Conservation (phyloP, 2,113 vertebrate genomes). For the Anser brachyrhynchus region DNA sequence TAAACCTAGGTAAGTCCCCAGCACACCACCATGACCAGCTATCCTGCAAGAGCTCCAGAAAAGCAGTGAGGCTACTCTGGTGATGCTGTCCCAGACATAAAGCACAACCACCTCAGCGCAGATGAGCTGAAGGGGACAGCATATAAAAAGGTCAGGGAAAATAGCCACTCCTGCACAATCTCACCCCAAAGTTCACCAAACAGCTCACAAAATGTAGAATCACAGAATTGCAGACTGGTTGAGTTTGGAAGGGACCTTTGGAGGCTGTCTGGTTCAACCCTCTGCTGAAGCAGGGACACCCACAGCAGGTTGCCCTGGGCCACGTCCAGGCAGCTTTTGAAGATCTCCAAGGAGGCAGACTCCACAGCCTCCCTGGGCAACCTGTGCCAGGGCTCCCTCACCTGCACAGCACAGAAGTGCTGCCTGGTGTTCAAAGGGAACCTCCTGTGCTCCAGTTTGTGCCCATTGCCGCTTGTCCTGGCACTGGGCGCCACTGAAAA, state of each 20-base stretch:
- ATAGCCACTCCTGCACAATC: neutral
- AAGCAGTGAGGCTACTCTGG: neutral
- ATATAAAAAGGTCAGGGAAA: neutral
- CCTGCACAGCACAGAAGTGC: neutral
- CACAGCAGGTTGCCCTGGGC: neutral
- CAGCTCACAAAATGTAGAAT: neutral
- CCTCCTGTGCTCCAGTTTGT: neutral
- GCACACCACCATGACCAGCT: neutral
- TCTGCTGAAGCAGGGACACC: neutral
- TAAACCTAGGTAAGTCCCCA: neutral
- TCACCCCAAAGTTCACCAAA: fast-evolving
- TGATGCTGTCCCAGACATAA: neutral
- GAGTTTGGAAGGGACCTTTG: neutral
- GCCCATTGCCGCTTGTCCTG: neutral
- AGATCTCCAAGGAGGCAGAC: neutral
- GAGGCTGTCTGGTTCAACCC: neutral
- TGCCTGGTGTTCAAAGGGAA: neutral
- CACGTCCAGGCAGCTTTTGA: neutral
- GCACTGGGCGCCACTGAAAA: neutral
- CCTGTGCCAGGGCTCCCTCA: neutral
- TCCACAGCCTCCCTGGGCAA: too few species aligned
- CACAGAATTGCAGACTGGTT: neutral
- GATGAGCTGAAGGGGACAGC: neutral
- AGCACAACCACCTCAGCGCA: neutral
- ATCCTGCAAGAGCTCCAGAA: neutral